These are phyloP conservation scores for Microcaecilia unicolor DNA, from an alignment of 2,797 vertebrate genomes.

Conservation along the genomic window DNA sequence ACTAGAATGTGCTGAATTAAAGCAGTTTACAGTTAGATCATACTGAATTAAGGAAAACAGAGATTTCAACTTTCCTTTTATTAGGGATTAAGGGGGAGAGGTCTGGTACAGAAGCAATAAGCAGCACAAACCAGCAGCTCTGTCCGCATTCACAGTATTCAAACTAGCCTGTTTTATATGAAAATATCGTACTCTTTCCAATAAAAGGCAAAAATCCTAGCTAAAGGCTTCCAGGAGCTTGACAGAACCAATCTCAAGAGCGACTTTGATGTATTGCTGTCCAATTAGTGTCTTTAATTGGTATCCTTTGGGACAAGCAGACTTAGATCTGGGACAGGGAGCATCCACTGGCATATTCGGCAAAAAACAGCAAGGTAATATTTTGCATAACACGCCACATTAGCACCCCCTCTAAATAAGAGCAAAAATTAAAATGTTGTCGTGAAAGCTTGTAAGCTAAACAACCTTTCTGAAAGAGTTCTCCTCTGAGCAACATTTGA, in stretches of 20 bases:
- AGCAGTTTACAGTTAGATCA: too few species aligned
- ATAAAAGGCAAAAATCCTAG: slow-evolving; percentile 50
- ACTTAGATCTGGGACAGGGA: slow-evolving; percentile 27
- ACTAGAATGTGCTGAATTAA: too few species aligned
- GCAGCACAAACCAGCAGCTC: background rate
- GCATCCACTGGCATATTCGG: slow-evolving; percentile 18
- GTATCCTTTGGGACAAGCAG: slow-evolving; percentile 50
- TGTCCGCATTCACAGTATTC: background rate
- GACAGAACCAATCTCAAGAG: slow-evolving; percentile 37
- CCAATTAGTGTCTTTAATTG: slow-evolving; percentile 73
- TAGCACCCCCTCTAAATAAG: background rate
- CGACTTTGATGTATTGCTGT: slow-evolving; percentile 64
- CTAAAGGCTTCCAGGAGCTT: slow-evolving; percentile 32
- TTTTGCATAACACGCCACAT: slow-evolving; percentile 4
- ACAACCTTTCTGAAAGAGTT: too few species aligned
- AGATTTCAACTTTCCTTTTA: background rate
- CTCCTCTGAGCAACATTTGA: too few species aligned
- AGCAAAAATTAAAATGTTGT: background rate
- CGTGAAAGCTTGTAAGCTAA: background rate
- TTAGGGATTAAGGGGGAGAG: background rate
- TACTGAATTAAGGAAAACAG: background rate
- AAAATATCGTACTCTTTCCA: background rate
- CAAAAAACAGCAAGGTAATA: slow-evolving; percentile 32
- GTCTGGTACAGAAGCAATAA: background rate
- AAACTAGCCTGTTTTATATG: background rate